Percentiles rank a stretch among this genome's conserved stretches.
Conservation (phyloP, 2,113 vertebrate genomes). For the Syrmaticus mikado region DNA sequence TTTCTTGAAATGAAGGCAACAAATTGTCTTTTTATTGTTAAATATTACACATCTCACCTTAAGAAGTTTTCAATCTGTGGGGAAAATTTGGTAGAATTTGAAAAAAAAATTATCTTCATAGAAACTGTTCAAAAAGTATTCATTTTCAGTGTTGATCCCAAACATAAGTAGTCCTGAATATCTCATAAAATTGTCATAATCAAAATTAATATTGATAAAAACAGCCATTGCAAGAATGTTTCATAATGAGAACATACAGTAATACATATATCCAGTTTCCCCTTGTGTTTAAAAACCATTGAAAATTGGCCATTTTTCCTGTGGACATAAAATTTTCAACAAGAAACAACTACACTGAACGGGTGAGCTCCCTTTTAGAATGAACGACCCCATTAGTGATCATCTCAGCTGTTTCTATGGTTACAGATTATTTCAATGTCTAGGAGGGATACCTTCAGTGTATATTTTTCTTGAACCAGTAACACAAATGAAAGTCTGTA, state of each 20-base stretch:
- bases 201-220: not conserved
- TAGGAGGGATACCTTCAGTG: not conserved
- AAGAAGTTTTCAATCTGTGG: not conserved
- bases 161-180: not conserved
- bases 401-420: constrained; percentile 41
- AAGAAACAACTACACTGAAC: not conserved
- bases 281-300: not conserved
- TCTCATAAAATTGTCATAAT: not conserved
- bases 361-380: not conserved
- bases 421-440: constrained; percentile 24
- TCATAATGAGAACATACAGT: fast-evolving
- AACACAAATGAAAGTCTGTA: not conserved
- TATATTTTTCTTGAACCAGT: not conserved
- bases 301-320: not conserved
- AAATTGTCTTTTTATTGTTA: not conserved
- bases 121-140: not conserved
- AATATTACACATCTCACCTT: not conserved
- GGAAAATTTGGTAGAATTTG: not conserved
- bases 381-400: not conserved
- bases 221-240: not conserved
- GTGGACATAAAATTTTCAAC: not conserved
- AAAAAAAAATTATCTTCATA: not conserved
- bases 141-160: not conserved
- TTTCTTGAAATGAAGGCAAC: not conserved
- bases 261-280: not conserved